These are phyloP conservation scores for Melitaea athalia DNA, from an alignment of 2,888 invertebrate species.

Conservation along the genomic window DNA sequence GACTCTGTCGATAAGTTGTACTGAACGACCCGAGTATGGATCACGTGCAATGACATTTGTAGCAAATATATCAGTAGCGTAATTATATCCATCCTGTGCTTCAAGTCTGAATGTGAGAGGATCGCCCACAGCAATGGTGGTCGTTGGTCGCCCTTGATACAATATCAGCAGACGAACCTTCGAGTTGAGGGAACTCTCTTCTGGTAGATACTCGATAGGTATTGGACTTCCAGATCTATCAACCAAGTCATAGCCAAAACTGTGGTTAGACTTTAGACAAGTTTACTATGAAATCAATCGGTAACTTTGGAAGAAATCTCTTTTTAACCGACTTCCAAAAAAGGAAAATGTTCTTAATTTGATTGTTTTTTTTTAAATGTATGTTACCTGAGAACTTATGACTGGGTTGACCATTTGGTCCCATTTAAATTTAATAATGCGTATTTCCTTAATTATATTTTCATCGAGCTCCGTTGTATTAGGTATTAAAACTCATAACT, in stretches of 20 bases:
- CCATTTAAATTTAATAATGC: no score
- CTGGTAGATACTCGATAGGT: slow-evolving; percentile 95
- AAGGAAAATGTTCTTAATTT: no score
- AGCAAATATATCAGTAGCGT: slow-evolving; percentile 94
- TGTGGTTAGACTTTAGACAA: slow-evolving; percentile 69
- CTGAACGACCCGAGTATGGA: slow-evolving; percentile 94
- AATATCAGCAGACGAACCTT: slow-evolving; percentile 92
- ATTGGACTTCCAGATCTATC: slow-evolving; percentile 94
- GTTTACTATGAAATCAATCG: slow-evolving; percentile 30
- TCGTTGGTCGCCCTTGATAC: slow-evolving; percentile 95
- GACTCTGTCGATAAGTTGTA: slow-evolving; percentile 93
- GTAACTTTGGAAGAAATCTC: slow-evolving; percentile 69
- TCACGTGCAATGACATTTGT: slow-evolving; percentile 96
- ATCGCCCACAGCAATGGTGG: slow-evolving; percentile 96
- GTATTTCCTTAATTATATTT: no score
- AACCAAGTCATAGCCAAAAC: slow-evolving; percentile 73
- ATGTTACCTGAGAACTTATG: no score
- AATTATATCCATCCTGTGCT: slow-evolving; percentile 94
- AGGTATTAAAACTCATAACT: no score
- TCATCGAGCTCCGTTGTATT: no score
- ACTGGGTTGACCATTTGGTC: no score
- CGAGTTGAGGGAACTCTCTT: slow-evolving; percentile 94
- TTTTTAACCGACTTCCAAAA: not conserved
- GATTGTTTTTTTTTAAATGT: no score
- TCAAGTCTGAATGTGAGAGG: slow-evolving; percentile 94